phyloP scores from a whole-genome alignment of 2,113 vertebrate species.

The Hirundichthys speculiger region DNA sequence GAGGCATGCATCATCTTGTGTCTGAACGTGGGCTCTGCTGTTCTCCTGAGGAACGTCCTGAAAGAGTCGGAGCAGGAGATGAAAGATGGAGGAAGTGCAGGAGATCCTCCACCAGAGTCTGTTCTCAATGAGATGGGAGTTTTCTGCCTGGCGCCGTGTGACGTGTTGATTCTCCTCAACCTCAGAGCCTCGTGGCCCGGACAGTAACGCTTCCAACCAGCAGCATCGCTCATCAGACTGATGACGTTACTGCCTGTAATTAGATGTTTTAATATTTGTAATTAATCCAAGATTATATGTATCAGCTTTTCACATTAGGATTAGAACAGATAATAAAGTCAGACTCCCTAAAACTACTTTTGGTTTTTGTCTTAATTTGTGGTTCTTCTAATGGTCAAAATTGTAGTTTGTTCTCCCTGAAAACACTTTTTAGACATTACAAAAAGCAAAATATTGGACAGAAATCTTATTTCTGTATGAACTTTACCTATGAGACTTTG shows the following conservation, averaged over 20 bases:
- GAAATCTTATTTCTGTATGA: too few species aligned
- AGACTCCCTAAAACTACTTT: neutral
- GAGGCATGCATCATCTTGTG: constrained; percentile 92
- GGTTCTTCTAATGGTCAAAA: too few species aligned
- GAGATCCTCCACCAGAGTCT: constrained; percentile 81
- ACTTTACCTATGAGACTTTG: too few species aligned
- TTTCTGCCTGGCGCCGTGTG: constrained; percentile 87
- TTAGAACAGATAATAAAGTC: neutral
- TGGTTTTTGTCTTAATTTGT: too few species aligned
- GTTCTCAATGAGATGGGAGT: constrained; percentile 93
- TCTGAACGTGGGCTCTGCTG: constrained; percentile 89
- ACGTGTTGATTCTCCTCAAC: constrained; percentile 91
- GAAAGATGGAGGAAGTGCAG: constrained; percentile 51
- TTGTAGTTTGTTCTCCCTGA: too few species aligned
- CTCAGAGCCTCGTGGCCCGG: constrained; percentile 89
- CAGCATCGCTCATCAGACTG: neutral
- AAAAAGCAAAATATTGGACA: too few species aligned
- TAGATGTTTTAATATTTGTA: neutral
- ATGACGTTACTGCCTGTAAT: neutral
- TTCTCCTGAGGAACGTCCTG: constrained; percentile 89
- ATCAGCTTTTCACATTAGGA: neutral
- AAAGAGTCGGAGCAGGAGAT: constrained; percentile 74
- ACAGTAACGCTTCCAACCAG: constrained; percentile 53
- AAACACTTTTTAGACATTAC: too few species aligned
- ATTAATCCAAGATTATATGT: neutral